Conservation (phyloP, 2,888 invertebrate genomes). For the Melipona beecheii region DNA sequence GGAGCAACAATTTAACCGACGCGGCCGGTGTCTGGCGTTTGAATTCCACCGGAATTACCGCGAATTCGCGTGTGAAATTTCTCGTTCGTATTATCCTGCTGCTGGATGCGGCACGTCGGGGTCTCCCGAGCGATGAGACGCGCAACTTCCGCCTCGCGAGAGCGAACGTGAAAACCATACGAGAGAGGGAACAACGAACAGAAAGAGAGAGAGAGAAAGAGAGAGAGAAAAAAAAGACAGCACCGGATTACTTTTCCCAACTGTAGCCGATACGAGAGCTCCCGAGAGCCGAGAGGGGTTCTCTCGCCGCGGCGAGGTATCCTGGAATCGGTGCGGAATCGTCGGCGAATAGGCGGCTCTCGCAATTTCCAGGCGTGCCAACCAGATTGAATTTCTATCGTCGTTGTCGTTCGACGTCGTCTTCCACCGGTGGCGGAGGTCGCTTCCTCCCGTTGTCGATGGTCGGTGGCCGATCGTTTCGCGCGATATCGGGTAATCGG, state of each 20-base stretch:
- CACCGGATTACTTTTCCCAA: conserved; percentile 75
- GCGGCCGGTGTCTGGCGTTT: conserved; percentile 29
- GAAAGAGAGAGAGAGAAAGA: background rate
- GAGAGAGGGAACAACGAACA: background rate
- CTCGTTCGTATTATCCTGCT: conserved; percentile 60
- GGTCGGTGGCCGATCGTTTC: conserved; percentile 77
- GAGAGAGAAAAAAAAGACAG: too few species aligned
- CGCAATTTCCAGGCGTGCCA: conserved; percentile 80
- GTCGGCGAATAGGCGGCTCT: conserved; percentile 72
- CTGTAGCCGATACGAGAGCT: conserved; percentile 62
- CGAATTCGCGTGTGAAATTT: conserved; percentile 65
- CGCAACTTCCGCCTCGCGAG: conserved; percentile 26
- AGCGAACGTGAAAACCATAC: background rate
- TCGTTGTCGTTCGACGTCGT: conserved; percentile 57
- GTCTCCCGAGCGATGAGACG: conserved; percentile 35
- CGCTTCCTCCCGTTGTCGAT: conserved; percentile 40
- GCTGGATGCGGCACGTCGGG: conserved; percentile 49
- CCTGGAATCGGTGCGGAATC: conserved; percentile 60
- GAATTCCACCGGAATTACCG: conserved; percentile 62
- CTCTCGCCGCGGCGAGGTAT: conserved; percentile 42
- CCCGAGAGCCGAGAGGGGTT: conserved; percentile 6
- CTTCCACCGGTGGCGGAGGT: conserved; percentile 25
- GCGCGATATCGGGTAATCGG: conserved; percentile 77
- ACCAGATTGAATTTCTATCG: conserved; percentile 82
- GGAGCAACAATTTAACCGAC: conserved; percentile 57